Evolutionary conservation across 2,797 vertebrate species (phyloP).

Genomic region (Taeniopygia guttata): DNA sequence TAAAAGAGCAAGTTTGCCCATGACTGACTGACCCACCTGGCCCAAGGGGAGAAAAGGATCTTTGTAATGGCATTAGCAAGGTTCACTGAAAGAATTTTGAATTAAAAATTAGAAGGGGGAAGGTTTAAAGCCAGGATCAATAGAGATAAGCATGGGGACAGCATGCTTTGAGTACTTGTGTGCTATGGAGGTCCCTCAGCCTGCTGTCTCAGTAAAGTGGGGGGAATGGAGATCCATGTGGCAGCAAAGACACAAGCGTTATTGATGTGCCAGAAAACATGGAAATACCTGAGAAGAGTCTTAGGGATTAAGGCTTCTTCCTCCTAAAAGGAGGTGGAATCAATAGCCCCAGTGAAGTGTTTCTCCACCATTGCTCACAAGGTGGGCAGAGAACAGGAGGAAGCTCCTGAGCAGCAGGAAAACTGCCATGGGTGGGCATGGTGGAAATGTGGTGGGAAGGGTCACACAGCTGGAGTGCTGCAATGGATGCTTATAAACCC

Average conservation of each 20-base stretch:
- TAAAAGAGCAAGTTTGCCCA: neutral
- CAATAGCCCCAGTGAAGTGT: neutral
- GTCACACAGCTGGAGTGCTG: neutral
- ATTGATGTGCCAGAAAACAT: neutral
- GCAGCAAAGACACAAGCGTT: neutral
- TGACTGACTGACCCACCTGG: neutral
- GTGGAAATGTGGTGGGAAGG: neutral
- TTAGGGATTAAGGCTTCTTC: neutral
- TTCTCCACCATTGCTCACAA: neutral
- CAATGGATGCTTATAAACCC: neutral
- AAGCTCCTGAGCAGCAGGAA: neutral
- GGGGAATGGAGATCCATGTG: neutral
- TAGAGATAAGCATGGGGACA: neutral
- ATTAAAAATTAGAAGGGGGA: neutral
- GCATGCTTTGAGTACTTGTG: neutral
- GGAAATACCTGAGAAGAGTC: fast-evolving
- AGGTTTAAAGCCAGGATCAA: neutral
- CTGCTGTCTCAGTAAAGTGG: neutral
- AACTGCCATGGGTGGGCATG: fast-evolving
- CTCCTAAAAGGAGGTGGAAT: neutral
- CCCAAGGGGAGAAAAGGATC: neutral
- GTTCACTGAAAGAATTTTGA: neutral
- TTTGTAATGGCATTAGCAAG: neutral
- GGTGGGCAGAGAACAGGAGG: neutral
- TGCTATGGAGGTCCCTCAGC: neutral